phyloP scores from a whole-genome alignment of 1,140 invertebrate species.

The Pseudomyrmex cubaensis region DNA sequence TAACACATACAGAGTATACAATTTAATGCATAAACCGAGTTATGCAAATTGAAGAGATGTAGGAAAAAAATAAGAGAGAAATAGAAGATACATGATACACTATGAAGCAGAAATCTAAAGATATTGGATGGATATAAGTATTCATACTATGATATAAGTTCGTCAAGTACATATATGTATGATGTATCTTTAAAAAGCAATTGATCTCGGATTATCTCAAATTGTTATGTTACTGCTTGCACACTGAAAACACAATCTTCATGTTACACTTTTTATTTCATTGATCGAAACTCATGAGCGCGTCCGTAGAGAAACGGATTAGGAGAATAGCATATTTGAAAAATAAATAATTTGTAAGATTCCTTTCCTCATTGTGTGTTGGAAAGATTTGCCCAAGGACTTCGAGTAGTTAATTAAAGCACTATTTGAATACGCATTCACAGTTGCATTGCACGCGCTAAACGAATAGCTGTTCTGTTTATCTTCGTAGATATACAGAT shows the following conservation, averaged over 20 bases:
- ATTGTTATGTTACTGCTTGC: slow-evolving; percentile 30
- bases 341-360: not conserved
- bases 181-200: slow-evolving; percentile 20
- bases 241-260: slow-evolving; percentile 46
- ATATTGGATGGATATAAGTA: slow-evolving; percentile 36
- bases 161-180: not conserved
- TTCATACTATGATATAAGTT: slow-evolving; percentile 27
- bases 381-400: slow-evolving; percentile 7
- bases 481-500: slow-evolving; percentile 46
- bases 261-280: slow-evolving; percentile 2
- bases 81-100: slow-evolving; percentile 22
- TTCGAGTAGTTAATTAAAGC: slow-evolving; percentile 48
- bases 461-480: slow-evolving; percentile 34
- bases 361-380: not conserved
- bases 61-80: not conserved
- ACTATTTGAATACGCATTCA: slow-evolving; percentile 42
- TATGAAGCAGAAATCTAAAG: slow-evolving; percentile 24
- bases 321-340: too few relatives aligned
- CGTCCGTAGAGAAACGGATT: not conserved
- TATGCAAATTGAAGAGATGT: slow-evolving; percentile 36
- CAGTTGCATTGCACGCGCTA: slow-evolving; percentile 45
- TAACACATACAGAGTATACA: slow-evolving; percentile 23
- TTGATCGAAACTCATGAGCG: slow-evolving; percentile 3
- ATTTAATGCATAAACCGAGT: not conserved
- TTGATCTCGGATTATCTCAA: not conserved